Conservation (phyloP, 2,797 vertebrate genomes). For the Pseudomugil gertrudae region DNA sequence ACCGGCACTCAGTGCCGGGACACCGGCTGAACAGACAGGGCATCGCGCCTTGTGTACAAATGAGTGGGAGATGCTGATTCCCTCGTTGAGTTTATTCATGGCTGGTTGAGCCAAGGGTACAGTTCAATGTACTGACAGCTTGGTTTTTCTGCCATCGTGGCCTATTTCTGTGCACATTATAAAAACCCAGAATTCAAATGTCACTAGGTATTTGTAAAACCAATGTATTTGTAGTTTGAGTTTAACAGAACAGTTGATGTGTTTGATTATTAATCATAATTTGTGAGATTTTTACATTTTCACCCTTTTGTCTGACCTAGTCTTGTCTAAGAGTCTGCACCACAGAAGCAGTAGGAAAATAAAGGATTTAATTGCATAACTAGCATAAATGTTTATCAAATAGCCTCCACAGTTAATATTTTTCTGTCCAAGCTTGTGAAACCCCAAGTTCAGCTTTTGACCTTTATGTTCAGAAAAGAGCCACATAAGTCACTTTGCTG, state of each 20-base stretch:
- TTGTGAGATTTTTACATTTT: constrained; percentile 39
- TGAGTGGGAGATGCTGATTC: constrained; percentile 50
- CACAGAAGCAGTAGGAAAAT: neutral
- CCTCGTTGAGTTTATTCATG: constrained; percentile 64
- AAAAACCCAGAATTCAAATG: constrained; percentile 45
- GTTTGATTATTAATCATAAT: constrained; percentile 10
- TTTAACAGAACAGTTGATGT: constrained; percentile 12
- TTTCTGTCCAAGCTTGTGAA: constrained; percentile 22
- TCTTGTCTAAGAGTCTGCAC: neutral
- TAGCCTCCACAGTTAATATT: constrained; percentile 1
- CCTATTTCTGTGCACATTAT: constrained; percentile 27
- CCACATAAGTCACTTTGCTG: constrained; percentile 55
- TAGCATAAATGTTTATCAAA: constrained; percentile 41
- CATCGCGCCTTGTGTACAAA: constrained; percentile 48
- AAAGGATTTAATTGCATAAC: constrained; percentile 41
- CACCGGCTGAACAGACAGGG: constrained; percentile 61
- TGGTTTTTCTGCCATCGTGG: constrained; percentile 7
- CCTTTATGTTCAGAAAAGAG: constrained; percentile 53
- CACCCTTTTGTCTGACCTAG: constrained; percentile 30
- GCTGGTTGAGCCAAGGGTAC: constrained; percentile 25
- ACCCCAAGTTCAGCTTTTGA: constrained; percentile 51
- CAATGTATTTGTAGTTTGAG: constrained; percentile 34
- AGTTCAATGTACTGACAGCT: constrained; percentile 36
- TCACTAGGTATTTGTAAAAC: constrained; percentile 27
- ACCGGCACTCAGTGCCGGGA: constrained; percentile 66